A percentile compares a stretch with the other conserved stretches of the same genome.
Conservation (phyloP, 64 coral and sea anemone species). For the Dendronephthya gigantea region DNA sequence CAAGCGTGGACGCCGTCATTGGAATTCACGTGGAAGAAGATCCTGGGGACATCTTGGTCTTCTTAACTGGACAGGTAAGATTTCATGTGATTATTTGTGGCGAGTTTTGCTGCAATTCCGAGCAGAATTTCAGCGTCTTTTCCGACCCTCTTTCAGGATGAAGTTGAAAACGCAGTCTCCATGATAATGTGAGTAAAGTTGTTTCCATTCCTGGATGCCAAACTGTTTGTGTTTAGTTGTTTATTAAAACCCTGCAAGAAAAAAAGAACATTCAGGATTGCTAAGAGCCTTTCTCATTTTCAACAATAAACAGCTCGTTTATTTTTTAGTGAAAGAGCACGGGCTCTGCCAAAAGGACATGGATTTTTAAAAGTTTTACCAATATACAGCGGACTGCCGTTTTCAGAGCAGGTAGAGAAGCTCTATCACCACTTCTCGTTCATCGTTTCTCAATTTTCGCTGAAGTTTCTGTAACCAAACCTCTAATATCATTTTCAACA, state of each 20-base stretch:
- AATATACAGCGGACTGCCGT: slow-evolving; percentile 90
- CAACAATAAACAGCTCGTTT: too few species aligned
- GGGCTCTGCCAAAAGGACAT: slow-evolving; percentile 65
- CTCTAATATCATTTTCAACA: slow-evolving; percentile 11
- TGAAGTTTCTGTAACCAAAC: neutral
- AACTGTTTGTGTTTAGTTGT: too few species aligned
- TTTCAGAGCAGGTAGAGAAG: slow-evolving; percentile 72
- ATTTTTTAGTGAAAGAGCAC: slow-evolving; percentile 69
- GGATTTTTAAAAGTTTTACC: slow-evolving; percentile 75
- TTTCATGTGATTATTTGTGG: neutral
- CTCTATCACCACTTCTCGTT: neutral
- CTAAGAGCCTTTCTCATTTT: too few species aligned
- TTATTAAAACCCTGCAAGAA: too few species aligned
- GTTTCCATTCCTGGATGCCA: neutral
- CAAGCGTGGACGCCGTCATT: slow-evolving; percentile 85
- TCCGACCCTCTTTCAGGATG: slow-evolving; percentile 44
- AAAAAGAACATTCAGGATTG: too few species aligned
- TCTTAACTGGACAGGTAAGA: slow-evolving; percentile 83
- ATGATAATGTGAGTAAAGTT: slow-evolving; percentile 29
- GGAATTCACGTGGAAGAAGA: slow-evolving; percentile 82
- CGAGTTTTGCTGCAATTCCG: neutral
- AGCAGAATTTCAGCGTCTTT: neutral
- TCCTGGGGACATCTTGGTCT: slow-evolving; percentile 78
- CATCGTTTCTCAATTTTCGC: too few species aligned
- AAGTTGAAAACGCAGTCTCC: slow-evolving; percentile 53